Evolutionary conservation across 2,113 vertebrate genomes (phyloP).

Genomic region (Burhinus bistriatus): DNA sequence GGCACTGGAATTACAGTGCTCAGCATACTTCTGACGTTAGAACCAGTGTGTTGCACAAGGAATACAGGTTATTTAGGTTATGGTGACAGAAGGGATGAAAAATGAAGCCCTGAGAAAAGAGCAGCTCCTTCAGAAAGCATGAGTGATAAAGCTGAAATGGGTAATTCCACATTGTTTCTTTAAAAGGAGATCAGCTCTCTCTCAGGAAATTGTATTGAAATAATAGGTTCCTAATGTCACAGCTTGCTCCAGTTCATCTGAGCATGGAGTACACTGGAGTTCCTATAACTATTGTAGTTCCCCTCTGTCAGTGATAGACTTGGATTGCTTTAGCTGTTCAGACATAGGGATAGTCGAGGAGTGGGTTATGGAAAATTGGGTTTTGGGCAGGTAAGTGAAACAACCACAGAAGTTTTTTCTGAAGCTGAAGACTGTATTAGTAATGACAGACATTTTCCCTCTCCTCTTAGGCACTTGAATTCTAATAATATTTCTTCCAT

Average conservation of each 20-base stretch:
- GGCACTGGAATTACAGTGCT: constrained; percentile 25
- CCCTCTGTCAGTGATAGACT: not conserved
- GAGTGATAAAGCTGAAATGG: not conserved
- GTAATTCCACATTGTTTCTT: not conserved
- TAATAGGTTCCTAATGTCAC: not conserved
- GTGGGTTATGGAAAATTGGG: not conserved
- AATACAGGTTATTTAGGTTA: constrained; percentile 38
- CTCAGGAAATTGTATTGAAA: constrained; percentile 17
- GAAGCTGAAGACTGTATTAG: not conserved
- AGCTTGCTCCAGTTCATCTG: not conserved
- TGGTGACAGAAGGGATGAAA: constrained; percentile 36
- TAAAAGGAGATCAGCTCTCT: constrained; percentile 12
- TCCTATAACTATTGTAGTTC: not conserved
- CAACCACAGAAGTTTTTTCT: not conserved
- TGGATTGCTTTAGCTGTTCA: not conserved
- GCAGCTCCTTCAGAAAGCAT: constrained; percentile 15
- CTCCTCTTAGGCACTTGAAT: not conserved
- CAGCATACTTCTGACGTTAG: constrained; percentile 35
- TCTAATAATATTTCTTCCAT: not conserved
- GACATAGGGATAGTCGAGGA: not conserved
- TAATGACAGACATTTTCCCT: not conserved
- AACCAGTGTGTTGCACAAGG: not conserved
- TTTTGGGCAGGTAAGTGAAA: not conserved
- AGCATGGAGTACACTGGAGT: not conserved
- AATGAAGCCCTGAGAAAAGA: constrained; percentile 43